Conservation (phyloP, 1,140 invertebrate species). For the Eupeodes corollae region DNA sequence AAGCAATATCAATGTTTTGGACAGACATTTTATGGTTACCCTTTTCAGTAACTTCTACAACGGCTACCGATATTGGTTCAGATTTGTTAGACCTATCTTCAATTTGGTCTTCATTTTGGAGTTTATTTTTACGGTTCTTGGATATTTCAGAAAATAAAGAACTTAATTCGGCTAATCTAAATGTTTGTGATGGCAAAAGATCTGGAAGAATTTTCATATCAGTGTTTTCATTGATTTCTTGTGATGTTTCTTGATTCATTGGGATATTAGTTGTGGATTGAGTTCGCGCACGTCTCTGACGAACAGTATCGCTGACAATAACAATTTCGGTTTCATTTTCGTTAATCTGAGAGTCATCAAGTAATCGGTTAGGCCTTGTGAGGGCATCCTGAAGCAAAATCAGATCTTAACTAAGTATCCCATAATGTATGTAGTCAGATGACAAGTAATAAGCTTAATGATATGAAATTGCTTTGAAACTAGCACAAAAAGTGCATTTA, state of each 20-base stretch:
- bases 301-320: slow-evolving; percentile 35
- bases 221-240: neutral
- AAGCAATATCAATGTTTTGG: slow-evolving; percentile 21
- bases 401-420: no score
- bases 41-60: slow-evolving; percentile 31
- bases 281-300: slow-evolving; percentile 31
- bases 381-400: neutral
- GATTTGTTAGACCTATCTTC: slow-evolving; percentile 21
- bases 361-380: neutral
- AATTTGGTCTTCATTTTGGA: slow-evolving; percentile 11
- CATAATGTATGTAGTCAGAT: neutral
- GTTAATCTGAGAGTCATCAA: neutral
- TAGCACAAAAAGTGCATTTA: no score
- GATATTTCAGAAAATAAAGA: slow-evolving; percentile 59
- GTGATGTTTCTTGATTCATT: neutral
- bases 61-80: slow-evolving; percentile 16
- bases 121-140: slow-evolving; percentile 6
- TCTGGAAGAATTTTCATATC: slow-evolving; percentile 19
- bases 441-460: neutral
- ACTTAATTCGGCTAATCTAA: slow-evolving; percentile 53
- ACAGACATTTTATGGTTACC: slow-evolving; percentile 36
- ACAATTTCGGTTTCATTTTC: slow-evolving; percentile 35
- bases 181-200: slow-evolving; percentile 39
- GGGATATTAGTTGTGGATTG: slow-evolving; percentile 8
- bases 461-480: no score